A percentile compares a stretch with the other conserved stretches of the same genome.
These are phyloP conservation scores for Mamestra brassicae DNA, from an alignment of 2,888 invertebrate species.

Conservation along the genomic window DNA sequence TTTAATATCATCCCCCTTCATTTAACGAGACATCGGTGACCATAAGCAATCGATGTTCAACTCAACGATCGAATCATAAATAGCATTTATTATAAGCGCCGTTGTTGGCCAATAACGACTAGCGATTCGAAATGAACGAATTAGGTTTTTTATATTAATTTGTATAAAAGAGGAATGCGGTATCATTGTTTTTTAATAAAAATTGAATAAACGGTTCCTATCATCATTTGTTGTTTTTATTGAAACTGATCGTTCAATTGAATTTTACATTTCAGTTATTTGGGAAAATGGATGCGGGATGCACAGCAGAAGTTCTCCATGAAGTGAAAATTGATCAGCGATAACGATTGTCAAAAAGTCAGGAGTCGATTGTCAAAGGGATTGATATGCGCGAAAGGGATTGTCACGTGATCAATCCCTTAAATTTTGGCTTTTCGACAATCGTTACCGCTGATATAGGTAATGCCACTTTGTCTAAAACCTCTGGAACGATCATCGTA, in stretches of 20 bases:
- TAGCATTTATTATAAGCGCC: conserved; percentile 87
- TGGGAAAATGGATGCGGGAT: neutral
- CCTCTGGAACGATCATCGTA: neutral
- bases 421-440: neutral
- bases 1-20: conserved; percentile 25
- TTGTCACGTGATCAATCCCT: neutral
- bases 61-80: conserved; percentile 86
- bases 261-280: neutral
- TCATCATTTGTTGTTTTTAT: conserved; percentile 25
- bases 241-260: neutral
- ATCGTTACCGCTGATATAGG: no score
- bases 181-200: conserved; percentile 67
- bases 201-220: conserved; percentile 66
- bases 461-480: neutral
- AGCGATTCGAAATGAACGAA: conserved; percentile 85
- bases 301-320: neutral
- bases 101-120: conserved; percentile 87
- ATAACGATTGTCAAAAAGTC: neutral
- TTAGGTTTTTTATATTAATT: conserved; percentile 75
- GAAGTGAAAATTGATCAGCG: neutral
- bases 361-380: neutral
- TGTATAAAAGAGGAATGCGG: conserved; percentile 78
- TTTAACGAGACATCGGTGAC: conserved; percentile 63
- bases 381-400: neutral
- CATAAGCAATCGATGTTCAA: conserved; percentile 70